Conservation (phyloP, 2,888 invertebrate species). For the Minunthozetes semirufus region DNA sequence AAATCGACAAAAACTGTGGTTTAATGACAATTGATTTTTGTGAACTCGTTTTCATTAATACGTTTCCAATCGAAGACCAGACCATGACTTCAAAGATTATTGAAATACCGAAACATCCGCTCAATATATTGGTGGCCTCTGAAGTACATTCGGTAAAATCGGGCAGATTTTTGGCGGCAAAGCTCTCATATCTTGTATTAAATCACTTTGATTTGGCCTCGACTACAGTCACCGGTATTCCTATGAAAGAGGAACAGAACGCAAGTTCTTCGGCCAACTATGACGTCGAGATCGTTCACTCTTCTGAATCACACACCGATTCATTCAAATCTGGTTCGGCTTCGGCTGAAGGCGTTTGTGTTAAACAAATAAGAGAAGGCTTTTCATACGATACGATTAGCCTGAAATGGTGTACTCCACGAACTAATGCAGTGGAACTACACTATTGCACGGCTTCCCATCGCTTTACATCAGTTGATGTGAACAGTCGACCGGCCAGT, state of each 20-base stretch:
- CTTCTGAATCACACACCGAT: constrained; percentile 73
- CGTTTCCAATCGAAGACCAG: constrained; percentile 72
- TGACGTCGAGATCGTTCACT: constrained; percentile 94
- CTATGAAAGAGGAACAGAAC: constrained; percentile 99
- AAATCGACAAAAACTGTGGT: constrained; percentile 31
- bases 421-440: constrained; percentile 58
- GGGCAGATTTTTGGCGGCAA: constrained; percentile 44
- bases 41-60: constrained; percentile 80
- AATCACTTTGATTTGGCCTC: constrained; percentile 83
- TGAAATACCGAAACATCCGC: constrained; percentile 37
- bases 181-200: constrained; percentile 49
- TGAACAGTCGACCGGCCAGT: constrained; percentile 90
- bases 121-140: constrained; percentile 43
- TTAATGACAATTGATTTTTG: constrained; percentile 70
- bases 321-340: constrained; percentile 56
- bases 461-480: constrained; percentile 89
- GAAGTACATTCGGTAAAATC: constrained; percentile 43
- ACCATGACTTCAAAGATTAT: constrained; percentile 59
- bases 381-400: constrained; percentile 70
- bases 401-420: constrained; percentile 93
- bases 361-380: constrained; percentile 64
- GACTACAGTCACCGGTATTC: constrained; percentile 95
- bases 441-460: constrained; percentile 77
- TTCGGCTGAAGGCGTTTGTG: constrained; percentile 50
- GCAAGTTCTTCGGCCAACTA: constrained; percentile 96